Conservation (phyloP, 1,140 invertebrate species). For the Xylocopa sonorina region DNA sequence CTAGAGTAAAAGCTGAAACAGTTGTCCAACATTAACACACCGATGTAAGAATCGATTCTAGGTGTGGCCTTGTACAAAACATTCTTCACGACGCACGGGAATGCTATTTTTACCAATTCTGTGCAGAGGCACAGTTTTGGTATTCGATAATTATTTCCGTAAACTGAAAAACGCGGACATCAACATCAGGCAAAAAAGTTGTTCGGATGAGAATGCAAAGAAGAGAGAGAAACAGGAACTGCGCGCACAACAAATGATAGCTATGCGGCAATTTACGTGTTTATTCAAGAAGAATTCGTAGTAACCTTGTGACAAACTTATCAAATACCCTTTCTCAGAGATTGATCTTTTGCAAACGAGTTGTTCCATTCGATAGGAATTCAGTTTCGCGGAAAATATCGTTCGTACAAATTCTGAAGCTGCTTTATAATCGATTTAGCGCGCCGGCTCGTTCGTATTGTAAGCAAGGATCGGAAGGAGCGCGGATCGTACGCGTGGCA, state of each 20-base stretch:
- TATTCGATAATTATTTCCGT: background rate
- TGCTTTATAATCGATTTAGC: background rate
- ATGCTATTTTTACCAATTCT: background rate
- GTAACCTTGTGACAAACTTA: background rate
- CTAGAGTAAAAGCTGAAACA: conserved; percentile 19
- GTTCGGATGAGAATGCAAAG: background rate
- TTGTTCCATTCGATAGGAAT: too few relatives aligned
- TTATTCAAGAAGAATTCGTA: conserved; percentile 10
- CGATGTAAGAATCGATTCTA: background rate
- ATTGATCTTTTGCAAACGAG: too few relatives aligned
- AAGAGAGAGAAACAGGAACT: too few relatives aligned
- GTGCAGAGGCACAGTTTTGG: background rate
- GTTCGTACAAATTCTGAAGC: background rate
- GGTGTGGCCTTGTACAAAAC: conserved; percentile 2
- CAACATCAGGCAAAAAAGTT: background rate
- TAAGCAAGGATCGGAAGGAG: background rate
- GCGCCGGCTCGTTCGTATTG: background rate
- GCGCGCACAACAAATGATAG: background rate
- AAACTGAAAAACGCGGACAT: too few relatives aligned
- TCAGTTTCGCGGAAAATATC: too few relatives aligned
- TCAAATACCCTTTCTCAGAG: too few relatives aligned
- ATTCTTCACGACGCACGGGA: background rate
- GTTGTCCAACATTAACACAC: background rate
- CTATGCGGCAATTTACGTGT: conserved; percentile 18
- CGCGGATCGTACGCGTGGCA: background rate